Base-by-base conservation (phyloP, 37 sponge, comb jelly and placozoan genomes). In the Geodia barretti region DNA sequence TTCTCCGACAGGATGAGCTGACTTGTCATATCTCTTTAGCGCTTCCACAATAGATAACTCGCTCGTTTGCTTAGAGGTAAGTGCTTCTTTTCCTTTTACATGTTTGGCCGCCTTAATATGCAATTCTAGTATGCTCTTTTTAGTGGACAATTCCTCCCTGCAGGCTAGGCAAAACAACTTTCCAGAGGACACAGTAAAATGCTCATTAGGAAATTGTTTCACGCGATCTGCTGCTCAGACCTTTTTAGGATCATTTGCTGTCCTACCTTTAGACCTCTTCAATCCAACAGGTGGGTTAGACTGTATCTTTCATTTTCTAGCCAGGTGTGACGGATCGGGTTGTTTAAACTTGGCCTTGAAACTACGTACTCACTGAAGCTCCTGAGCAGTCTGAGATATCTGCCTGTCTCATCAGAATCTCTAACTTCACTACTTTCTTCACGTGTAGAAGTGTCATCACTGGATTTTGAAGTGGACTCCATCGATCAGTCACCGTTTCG, bases 61-160 rank as follows among this genome's bases (percentile, higher is more conserved):
- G 3, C 62, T 20, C 33, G 4, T 23, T 19, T 59, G 8, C 36
- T 81, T 81, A 20, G 37, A 26, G 8, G 40, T 63, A 28, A 83
- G 39, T 14, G 38, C 30, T 32, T 60, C 36, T 33, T 73, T 73
- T 26, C 83, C 83, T 19, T 32, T 35, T 62, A 41, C 26, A 54
- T 83, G 83, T 33, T 83, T 83, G 17, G 68, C 72, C 8, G 62
- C n/a, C 29, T 54, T 70, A n/a, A 81, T 25, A 25, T 81, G 81
- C 23, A 26, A 21, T 5, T 62, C 8, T 24, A 83, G 43, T 38
- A 62, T 36, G 37, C 74, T 83, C 21, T 47, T 83, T 39, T 47
- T 74, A 3, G 72, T 3, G 21, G 83, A 72, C 24, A 83, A 24
- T 31, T 73, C 75, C 38, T 83, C 83, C 3, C 83, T 32, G 60